Evolutionary conservation across 2,888 invertebrate species (phyloP).

Genomic region (Platerodrilus igneus): DNA sequence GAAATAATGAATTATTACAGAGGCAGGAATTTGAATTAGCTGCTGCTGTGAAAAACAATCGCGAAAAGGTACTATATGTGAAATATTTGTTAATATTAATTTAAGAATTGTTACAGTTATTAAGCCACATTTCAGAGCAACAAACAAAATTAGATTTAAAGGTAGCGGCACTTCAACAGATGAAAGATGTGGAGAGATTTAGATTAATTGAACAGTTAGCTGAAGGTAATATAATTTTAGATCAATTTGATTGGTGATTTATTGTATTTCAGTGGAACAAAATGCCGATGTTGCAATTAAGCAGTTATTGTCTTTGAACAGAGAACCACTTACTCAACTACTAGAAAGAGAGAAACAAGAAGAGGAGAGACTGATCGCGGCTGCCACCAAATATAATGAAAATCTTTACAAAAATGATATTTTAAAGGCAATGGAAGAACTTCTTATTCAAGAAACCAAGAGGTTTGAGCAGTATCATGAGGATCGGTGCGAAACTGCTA

Average conservation of each 20-base stretch:
- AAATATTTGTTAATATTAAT: conserved; percentile 8
- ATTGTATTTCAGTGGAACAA: conserved; percentile 57
- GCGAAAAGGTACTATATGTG: conserved; percentile 50
- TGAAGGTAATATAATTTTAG: conserved; percentile 43
- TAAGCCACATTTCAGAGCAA: conserved; percentile 55
- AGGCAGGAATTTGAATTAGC: conserved; percentile 63
- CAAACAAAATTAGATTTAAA: conserved; percentile 63
- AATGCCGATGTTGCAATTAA: conserved; percentile 62
- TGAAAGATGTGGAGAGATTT: conserved; percentile 59
- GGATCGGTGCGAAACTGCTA: conserved; percentile 51
- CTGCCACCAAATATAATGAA: conserved; percentile 55
- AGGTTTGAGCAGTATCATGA: conserved; percentile 62
- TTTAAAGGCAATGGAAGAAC: conserved; percentile 64
- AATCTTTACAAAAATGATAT: conserved; percentile 63
- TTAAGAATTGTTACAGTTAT: conserved; percentile 43
- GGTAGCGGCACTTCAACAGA: conserved; percentile 64
- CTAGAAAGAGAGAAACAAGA: conserved; percentile 63
- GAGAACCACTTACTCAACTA: conserved; percentile 60
- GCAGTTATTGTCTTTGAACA: conserved; percentile 59
- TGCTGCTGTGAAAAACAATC: conserved; percentile 57
- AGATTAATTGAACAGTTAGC: conserved; percentile 58
- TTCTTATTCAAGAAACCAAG: conserved; percentile 62
- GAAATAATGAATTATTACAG: conserved; percentile 59
- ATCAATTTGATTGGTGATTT: too few relatives aligned
- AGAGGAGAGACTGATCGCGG: conserved; percentile 61